Percentiles rank a stretch among this genome's conserved stretches.
phyloP scores from a whole-genome alignment of 2,888 invertebrate species.

The Eremobia ochroleuca region DNA sequence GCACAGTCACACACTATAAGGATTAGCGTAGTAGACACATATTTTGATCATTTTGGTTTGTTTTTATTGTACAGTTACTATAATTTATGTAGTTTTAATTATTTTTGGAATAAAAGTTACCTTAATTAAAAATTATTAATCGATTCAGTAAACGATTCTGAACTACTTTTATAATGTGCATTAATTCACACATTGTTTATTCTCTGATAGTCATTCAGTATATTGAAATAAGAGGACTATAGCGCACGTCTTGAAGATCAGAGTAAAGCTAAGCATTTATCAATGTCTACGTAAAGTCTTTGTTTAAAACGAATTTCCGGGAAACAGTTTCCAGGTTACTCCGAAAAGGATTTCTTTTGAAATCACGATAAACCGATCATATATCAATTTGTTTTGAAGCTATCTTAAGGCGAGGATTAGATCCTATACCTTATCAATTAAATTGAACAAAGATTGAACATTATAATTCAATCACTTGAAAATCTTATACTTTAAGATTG shows the following conservation, averaged over 20 bases:
- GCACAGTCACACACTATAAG: neutral
- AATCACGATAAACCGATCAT: neutral
- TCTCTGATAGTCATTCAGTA: neutral
- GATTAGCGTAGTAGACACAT: too few relatives aligned
- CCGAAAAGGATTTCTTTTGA: constrained; percentile 11
- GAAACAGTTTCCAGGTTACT: constrained; percentile 26
- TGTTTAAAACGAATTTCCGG: constrained; percentile 14
- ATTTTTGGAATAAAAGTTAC: neutral
- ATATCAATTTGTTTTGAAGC: constrained; percentile 1
- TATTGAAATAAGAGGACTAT: constrained; percentile 16
- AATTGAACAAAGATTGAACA: neutral
- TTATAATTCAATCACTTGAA: neutral
- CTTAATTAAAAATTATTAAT: neutral
- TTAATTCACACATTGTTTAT: neutral
- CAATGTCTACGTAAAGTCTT: constrained; percentile 29
- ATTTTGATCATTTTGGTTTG: neutral
- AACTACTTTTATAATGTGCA: neutral
- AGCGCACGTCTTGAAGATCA: constrained; percentile 25
- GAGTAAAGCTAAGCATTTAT: constrained; percentile 41
- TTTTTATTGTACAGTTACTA: too few relatives aligned
- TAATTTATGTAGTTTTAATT: neutral
- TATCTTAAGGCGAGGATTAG: neutral
- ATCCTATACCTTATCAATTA: neutral
- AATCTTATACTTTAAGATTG: neutral
- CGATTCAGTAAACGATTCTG: neutral